phyloP scores from a whole-genome alignment of 2,888 invertebrate species.

The Lasioglossum zephyrum region DNA sequence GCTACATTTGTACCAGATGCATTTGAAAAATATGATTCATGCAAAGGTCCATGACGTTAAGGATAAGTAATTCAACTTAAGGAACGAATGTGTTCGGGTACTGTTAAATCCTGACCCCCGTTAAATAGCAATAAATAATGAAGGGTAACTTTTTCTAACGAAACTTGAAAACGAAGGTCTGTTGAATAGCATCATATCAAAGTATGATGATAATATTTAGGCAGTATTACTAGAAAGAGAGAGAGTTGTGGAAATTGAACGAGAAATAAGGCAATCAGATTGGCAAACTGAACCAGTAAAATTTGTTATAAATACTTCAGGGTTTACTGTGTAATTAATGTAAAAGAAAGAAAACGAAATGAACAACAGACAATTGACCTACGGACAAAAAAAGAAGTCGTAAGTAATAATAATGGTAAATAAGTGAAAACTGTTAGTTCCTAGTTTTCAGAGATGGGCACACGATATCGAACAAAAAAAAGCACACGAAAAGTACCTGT shows the following conservation, averaged over 20 bases:
- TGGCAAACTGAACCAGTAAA: conserved; percentile 74
- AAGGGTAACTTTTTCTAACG: conserved; percentile 65
- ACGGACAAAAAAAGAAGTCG: conserved; percentile 4
- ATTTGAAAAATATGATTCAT: conserved; percentile 64
- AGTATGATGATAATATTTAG: conserved; percentile 74
- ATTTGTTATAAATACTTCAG: conserved; percentile 70
- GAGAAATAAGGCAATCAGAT: conserved; percentile 73
- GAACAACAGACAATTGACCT: conserved; percentile 56
- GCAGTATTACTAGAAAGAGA: conserved; percentile 73
- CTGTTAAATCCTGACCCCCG: conserved; percentile 65
- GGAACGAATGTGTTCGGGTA: conserved; percentile 73
- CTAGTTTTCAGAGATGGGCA: conserved; percentile 77
- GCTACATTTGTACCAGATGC: conserved; percentile 63
- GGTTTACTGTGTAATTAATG: conserved; percentile 67
- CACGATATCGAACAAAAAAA: conserved; percentile 70
- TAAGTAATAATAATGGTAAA: conserved; percentile 58
- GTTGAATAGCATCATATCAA: conserved; percentile 71
- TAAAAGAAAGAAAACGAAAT: conserved; percentile 28
- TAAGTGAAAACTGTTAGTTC: conserved; percentile 76
- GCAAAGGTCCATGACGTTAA: conserved; percentile 77
- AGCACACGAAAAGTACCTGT: conserved; percentile 77
- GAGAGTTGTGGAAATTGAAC: conserved; percentile 42
- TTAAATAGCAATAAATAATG: conserved; percentile 76
- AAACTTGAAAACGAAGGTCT: conserved; percentile 61
- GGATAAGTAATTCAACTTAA: conserved; percentile 68